Percentiles rank a stretch among this genome's conserved stretches.
These are phyloP conservation scores for Macrocentrus cingulum DNA, from an alignment of 1,140 invertebrate species.

Conservation along the genomic window DNA sequence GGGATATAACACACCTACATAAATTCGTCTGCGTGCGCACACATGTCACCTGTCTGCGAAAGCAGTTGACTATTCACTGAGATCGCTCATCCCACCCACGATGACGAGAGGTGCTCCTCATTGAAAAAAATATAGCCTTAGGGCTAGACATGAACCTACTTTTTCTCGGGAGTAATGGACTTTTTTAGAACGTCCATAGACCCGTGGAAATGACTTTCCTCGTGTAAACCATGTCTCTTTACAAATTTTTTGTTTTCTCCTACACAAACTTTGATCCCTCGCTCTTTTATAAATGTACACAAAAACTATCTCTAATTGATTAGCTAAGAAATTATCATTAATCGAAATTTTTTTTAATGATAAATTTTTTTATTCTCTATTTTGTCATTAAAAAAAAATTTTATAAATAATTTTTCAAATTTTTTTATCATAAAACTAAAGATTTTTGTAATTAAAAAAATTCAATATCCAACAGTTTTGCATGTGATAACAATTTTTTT, in stretches of 20 bases:
- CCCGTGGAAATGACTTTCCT: slow-evolving; percentile 6
- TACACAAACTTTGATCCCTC: not conserved
- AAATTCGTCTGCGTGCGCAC: slow-evolving; percentile 28
- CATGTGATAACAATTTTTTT: no score
- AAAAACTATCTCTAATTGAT: no score
- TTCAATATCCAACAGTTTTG: no score
- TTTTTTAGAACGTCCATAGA: slow-evolving; percentile 23
- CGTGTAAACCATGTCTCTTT: not conserved
- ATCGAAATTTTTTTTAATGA: no score
- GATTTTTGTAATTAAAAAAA: no score
- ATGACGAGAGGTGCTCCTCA: not conserved
- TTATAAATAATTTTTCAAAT: no score
- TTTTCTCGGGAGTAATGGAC: slow-evolving; percentile 14
- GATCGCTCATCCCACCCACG: slow-evolving; percentile 31
- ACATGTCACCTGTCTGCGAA: slow-evolving; percentile 40
- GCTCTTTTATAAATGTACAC: no score
- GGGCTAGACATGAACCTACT: slow-evolving; percentile 31
- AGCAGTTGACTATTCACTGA: slow-evolving; percentile 52
- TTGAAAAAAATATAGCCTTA: slow-evolving; percentile 27
- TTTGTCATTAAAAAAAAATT: no score
- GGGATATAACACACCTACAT: slow-evolving; percentile 30
- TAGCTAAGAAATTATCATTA: no score
- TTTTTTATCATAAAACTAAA: no score
- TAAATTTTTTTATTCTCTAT: no score
- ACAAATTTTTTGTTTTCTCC: not conserved